Conservation (phyloP, 2,888 invertebrate genomes). For the Drosophila dives region DNA sequence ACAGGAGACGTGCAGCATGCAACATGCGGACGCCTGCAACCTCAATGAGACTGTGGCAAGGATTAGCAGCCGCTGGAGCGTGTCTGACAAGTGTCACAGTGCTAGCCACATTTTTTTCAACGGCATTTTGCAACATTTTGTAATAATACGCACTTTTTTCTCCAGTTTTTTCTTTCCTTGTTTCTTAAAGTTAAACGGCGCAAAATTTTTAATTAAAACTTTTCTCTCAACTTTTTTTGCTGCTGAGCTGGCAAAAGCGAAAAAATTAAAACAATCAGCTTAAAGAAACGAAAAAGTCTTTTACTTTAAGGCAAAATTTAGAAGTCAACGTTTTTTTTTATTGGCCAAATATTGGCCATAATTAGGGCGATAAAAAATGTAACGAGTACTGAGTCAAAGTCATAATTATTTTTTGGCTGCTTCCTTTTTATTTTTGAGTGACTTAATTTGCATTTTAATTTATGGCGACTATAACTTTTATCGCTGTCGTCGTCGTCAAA, state of each 20-base stretch:
- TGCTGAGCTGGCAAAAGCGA: slow-evolving; percentile 20
- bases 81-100: slow-evolving; percentile 34
- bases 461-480: slow-evolving; percentile 75
- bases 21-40: neutral
- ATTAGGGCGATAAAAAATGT: slow-evolving; percentile 64
- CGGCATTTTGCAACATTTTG: slow-evolving; percentile 9
- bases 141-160: slow-evolving; percentile 48
- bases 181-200: slow-evolving; percentile 28
- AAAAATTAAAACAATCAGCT: neutral
- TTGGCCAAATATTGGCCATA: slow-evolving; percentile 73
- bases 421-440: slow-evolving; percentile 13
- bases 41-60: slow-evolving; percentile 25
- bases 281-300: slow-evolving; percentile 4
- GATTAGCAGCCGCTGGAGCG: slow-evolving; percentile 45
- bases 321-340: slow-evolving; percentile 63
- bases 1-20: slow-evolving; percentile 14
- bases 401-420: slow-evolving; percentile 57
- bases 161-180: slow-evolving; percentile 17
- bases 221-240: slow-evolving; percentile 31
- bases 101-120: slow-evolving; percentile 15
- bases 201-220: slow-evolving; percentile 71
- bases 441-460: slow-evolving; percentile 76
- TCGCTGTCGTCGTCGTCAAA: slow-evolving; percentile 39
- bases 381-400: slow-evolving; percentile 11
- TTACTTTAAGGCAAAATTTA: slow-evolving; percentile 27